Base-by-base conservation (phyloP, 2,888 invertebrate species). In the Hirtodrosophila alboralis region DNA sequence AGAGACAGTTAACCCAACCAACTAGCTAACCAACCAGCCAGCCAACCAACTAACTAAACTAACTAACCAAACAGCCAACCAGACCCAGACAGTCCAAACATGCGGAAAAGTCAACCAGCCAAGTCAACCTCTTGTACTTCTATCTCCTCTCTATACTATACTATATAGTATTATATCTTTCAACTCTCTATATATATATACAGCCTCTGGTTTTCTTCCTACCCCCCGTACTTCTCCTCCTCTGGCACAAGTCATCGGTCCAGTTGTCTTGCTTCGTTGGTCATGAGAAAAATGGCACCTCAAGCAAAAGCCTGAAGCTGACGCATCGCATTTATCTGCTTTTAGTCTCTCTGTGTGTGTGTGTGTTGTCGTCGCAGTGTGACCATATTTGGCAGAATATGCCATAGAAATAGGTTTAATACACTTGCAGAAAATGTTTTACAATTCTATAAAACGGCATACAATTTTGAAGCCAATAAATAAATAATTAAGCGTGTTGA, bases 271-370 rank as follows among this genome's bases (percentile, higher is more conserved):
- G 75, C 63, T 59, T 75, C 69, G 69, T 65, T 76, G 74, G 62
- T 41, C 78, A 75, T 71, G 77, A 65, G 84, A 71, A 76, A 79
- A 79, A 61, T 84, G 73, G 77, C 77, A 74, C 76, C 84, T 79
- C 52, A 45, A 61, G 62, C 58, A 16, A n/a, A n/a, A n/a, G 38
- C 30, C 54, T 54, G 57, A 26, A 30, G 60, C 60, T 56, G 59
- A 53, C 60, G 61, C 64, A 64, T 37, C 44, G 64, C 63, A 64
- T 54, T 67, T 67, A 58, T 59, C 59, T 23, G 8, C n/a, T n/a
- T n/a, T n/a, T n/a, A n/a, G n/a, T 52, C 36, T 28, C 40, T 38
- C 7, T 14, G 61, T 40, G 54, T 45, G 9, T n/a, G n/a, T n/a
- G n/a, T n/a, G n/a, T 33, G 41, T 16, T 33, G 28, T n/a, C 28